A percentile compares a stretch with the other conserved stretches of the same genome.
Conservation (phyloP, 2,113 vertebrate genomes). For the Tinamus guttatus region DNA sequence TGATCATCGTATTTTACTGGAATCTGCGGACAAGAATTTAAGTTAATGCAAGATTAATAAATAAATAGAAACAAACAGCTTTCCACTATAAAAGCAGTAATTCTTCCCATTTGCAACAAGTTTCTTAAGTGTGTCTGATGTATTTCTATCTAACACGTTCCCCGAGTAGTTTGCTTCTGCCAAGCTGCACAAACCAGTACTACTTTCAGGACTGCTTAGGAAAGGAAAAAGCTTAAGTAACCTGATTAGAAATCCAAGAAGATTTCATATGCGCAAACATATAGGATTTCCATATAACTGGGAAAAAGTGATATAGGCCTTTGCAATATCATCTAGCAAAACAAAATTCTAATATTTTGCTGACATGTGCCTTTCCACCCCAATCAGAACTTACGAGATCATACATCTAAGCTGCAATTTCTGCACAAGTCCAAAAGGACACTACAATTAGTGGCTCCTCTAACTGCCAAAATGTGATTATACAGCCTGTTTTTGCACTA, state of each 20-base stretch:
- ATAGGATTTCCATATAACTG: neutral
- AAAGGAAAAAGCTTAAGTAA: neutral
- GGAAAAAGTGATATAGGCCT: neutral
- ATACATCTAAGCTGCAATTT: neutral
- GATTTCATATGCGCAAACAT: neutral
- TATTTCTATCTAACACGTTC: neutral
- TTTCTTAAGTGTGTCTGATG: neutral
- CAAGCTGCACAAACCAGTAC: neutral
- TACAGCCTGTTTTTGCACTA: neutral
- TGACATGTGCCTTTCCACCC: neutral
- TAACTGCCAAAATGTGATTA: neutral
- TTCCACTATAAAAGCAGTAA: neutral
- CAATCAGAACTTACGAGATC: neutral
- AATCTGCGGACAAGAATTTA: neutral
- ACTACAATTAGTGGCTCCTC: neutral
- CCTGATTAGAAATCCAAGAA: constrained; percentile 8
- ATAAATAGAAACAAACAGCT: neutral
- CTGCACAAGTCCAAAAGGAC: neutral
- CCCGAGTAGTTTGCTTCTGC: rapidly evolving
- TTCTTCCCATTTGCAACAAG: rapidly evolving
- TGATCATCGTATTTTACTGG: neutral
- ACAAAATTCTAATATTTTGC: neutral
- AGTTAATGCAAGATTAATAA: neutral
- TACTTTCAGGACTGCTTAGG: neutral
- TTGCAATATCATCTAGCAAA: neutral